phyloP scores from a whole-genome alignment of 2,113 vertebrate genomes.

The Zapornia atra region DNA sequence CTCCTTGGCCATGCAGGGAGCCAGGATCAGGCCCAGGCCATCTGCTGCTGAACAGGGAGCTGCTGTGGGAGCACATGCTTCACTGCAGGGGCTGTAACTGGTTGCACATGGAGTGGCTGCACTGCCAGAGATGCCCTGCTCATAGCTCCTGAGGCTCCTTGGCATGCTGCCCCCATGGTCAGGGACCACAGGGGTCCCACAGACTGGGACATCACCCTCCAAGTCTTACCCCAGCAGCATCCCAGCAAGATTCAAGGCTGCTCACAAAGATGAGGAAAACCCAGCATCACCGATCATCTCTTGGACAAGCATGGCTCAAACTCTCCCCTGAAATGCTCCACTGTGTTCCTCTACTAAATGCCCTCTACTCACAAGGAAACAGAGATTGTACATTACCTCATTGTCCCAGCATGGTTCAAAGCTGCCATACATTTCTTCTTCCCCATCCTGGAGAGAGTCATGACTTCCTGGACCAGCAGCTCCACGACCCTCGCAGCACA shows the following conservation, averaged over 20 bases:
- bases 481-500: not conserved
- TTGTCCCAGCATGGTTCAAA: not conserved
- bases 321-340: rapidly evolving
- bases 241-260: not conserved
- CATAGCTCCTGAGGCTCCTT: not conserved
- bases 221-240: not conserved
- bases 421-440: not conserved
- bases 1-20: not conserved
- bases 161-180: not conserved
- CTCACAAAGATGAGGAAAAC: not conserved
- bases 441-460: not conserved
- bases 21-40: not conserved
- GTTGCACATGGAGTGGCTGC: not conserved
- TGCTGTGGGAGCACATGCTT: rapidly evolving
- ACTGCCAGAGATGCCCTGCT: not conserved
- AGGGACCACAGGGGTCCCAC: not conserved
- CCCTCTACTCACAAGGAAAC: not conserved
- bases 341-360: not conserved
- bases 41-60: not conserved
- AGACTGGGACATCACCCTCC: not conserved
- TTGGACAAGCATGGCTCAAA: not conserved
- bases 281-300: rapidly evolving
- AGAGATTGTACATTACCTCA: not conserved
- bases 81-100: not conserved
- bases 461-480: rapidly evolving